Base-by-base conservation (phyloP, 2,888 invertebrate genomes). In the Argynnis bischoffii region DNA sequence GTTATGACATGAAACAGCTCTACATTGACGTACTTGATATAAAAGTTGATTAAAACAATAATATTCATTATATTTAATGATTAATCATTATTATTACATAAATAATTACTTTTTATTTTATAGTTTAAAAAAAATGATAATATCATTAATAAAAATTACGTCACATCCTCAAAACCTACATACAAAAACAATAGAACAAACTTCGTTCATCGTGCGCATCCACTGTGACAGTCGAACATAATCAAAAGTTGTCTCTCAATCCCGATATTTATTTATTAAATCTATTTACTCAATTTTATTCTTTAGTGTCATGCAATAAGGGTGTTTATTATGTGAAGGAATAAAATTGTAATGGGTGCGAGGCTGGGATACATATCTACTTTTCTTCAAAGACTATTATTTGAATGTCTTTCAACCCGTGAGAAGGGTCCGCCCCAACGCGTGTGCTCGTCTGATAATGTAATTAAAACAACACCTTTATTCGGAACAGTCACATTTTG, bases 391-490 rank as follows among this genome's bases (percentile, higher is more conserved):
- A 87, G 89, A 88, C 89, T 88, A 90, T 92, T 92, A 92, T 92
- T 90, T 88, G 90, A 89, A 90, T 92, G 92, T 91, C 92, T 92
- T 90, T 88, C 90, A 87, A 83, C 84, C 87, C 85, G 91, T 91
- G 92, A 92, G 90, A 87, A 92, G 92, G 92, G 92, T 91, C 85
- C 74, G 77, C 78, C 76, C 77, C 83, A 79, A 72, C 74, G 91
- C 89, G 92, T 92, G 92, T 89, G 87, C 84, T 79, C 74, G 81
- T 80, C 86, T 89, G 92, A 92, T 92, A 92, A 92, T 92, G 92
- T 92, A 92, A 92, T 92, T 92, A 92, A 92, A 92, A 92, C 90
- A 92, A 92, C 92, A 92, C 92, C 92, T 92, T 92, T 89, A 91
- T 90, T 87, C 85, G 69, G 76, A 80, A 79, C 79, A 83, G 83